Base-by-base conservation (phyloP, 2,113 vertebrate genomes). In the Anhinga rufa region DNA sequence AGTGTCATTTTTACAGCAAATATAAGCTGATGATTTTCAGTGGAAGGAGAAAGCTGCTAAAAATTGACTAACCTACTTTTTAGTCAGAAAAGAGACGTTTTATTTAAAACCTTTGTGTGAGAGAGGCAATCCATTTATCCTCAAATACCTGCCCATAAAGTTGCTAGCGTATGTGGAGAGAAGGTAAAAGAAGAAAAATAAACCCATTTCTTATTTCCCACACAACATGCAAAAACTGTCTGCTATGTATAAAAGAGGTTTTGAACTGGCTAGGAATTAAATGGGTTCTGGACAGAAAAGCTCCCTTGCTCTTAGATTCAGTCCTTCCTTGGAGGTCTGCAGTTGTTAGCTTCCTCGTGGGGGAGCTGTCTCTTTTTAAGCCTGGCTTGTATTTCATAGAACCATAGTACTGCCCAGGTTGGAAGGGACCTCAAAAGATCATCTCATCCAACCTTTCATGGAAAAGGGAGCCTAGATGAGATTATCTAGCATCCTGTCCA, bases 1-100 rank as follows among this genome's bases (percentile, higher is more conserved):
- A 78, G 83, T 74, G 75, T 83, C 80, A 90, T 95, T 97, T 96
- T 95, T 96, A 65, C 83, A 93, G 82, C 81, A 93, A 92, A 93
- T 95, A 94, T 58, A 95, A 75, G 70, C 32, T 76, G 58, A 83
- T 97, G 88, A 81, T 95, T 91, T 95, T 86, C 88, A 94, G 49
- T 81, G 55, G 80, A 86, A 91, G 72, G 38, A 95, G 92, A 91
- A 93, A 92, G 52, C 58, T 81, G 96, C 72, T 97, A 89, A 96
- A 95, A 94, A 94, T 77, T 90, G 46, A 91, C 82, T 95, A 95
- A 86, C 87, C 76, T 85, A 52, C 71, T 93, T 94, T 94, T 92
- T 82, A 94, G 70, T 51, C 61, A 95, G 86, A 88, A 95, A 94
- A 92, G 22, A 90, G 54, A 44, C 6, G 0, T 80, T 95, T 94